These are phyloP conservation scores for Saxidomus purpurata DNA, from an alignment of 1,140 invertebrate species.

Conservation along the genomic window DNA sequence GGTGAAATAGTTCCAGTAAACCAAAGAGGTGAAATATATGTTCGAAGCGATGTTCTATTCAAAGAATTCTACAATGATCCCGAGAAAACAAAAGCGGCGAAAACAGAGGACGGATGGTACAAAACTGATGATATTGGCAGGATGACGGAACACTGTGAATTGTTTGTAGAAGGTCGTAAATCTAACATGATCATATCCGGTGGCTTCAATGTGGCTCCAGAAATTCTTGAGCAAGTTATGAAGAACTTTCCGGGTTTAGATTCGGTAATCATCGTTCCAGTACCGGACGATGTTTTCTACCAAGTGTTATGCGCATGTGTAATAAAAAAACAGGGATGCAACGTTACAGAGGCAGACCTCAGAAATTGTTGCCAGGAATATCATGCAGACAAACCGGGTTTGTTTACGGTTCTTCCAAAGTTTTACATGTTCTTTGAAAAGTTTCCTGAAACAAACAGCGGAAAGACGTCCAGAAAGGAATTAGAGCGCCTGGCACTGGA, in stretches of 20 bases:
- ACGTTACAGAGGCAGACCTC: not conserved
- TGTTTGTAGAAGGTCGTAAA: slow-evolving; percentile 51
- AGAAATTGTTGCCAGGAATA: not conserved
- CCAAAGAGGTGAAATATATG: slow-evolving; percentile 43
- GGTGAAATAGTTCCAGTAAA: not conserved
- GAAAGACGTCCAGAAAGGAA: not conserved
- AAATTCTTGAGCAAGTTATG: slow-evolving; percentile 40
- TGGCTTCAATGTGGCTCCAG: slow-evolving; percentile 50
- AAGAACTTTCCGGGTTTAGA: not conserved
- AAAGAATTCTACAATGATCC: slow-evolving; percentile 90
- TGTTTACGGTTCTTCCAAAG: slow-evolving; percentile 20
- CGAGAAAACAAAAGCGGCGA: slow-evolving; percentile 82
- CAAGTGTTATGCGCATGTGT: slow-evolving; percentile 42
- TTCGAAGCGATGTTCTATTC: slow-evolving; percentile 71
- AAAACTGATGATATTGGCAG: slow-evolving; percentile 85
- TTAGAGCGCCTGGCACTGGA: not conserved
- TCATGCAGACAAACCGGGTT: not conserved
- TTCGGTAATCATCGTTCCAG: slow-evolving; percentile 40
- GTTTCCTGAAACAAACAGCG: slow-evolving; percentile 23
- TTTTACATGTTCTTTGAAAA: slow-evolving; percentile 22
- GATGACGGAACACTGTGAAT: slow-evolving; percentile 66
- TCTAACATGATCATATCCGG: slow-evolving; percentile 60
- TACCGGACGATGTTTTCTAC: slow-evolving; percentile 44
- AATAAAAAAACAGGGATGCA: not conserved
- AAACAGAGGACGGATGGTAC: slow-evolving; percentile 86